Base-by-base conservation (phyloP, 2,888 invertebrate genomes). In the Cheilosia soror region DNA sequence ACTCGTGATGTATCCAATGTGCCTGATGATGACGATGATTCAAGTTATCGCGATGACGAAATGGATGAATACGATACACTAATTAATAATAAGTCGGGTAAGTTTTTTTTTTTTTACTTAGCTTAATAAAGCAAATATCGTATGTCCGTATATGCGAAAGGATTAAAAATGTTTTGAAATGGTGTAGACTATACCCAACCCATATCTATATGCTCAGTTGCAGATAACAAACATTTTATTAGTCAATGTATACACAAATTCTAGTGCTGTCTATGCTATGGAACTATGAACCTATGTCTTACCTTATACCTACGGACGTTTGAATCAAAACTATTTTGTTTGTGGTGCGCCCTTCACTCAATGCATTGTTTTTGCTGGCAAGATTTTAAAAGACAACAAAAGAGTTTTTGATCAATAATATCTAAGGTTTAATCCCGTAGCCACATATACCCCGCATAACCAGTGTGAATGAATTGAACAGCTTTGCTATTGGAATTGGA, bases 41-140 rank as follows among this genome's bases (percentile, higher is more conserved):
- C 90, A 81, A 91, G 90, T 87, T 91, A 91, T 89, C 89, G 90
- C 25, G 92, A 91, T 87, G 92, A 92, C 49, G 90, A 90, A 87
- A 89, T 91, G 79, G 91, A 92, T 88, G 91, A 92, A 81, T 89
- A 92, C 87, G 92, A 92, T 84, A 89, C 89, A 78, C 89, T 92
- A 88, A 89, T 92, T 78, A 90, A 90, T 87, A 92, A 92, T 89
- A 91, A 91, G 89, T 90, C 91, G 77, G 92, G 92, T 92, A 73
- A 89, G 90, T 88, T 25, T 0, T 11, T 27, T 51, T 25, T 20
- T 2, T 31, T 31, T 4, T 37, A 2, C 11, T 37, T 37, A 4
- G 4, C 20, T 20, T 20, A 11, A 11, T 11, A 9, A 11, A 11
- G 11, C 37, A 4, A 37, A 11, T 11, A 11, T 37, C 1, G 4